Evolutionary conservation across 1,140 invertebrate species (phyloP).

Genomic region (Drosophila watanabei): DNA sequence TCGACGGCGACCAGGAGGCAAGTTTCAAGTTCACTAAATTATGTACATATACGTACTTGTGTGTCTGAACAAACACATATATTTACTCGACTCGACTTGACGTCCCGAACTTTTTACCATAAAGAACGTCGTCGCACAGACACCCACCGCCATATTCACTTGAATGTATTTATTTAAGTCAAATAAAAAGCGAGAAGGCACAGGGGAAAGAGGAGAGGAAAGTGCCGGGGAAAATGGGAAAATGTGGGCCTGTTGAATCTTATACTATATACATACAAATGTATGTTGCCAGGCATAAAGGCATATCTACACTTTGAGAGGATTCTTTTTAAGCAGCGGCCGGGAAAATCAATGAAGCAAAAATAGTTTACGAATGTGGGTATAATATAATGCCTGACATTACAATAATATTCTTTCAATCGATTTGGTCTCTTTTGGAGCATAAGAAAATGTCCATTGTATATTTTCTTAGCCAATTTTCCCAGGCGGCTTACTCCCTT

Average conservation of each 20-base stretch:
- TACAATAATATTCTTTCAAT: conserved; percentile 49
- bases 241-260: conserved; percentile 40
- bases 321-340: conserved; percentile 16
- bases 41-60: conserved; percentile 64
- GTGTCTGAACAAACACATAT: conserved; percentile 63
- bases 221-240: conserved; percentile 25
- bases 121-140: conserved; percentile 62
- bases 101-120: conserved; percentile 70
- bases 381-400: conserved; percentile 33
- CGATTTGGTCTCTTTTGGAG: conserved; percentile 25
- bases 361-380: conserved; percentile 33
- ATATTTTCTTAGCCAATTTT: neutral
- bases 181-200: conserved; percentile 52
- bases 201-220: conserved; percentile 11
- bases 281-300: neutral
- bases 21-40: conserved; percentile 83
- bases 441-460: conserved; percentile 9
- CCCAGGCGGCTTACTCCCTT: neutral
- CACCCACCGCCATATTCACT: conserved; percentile 36
- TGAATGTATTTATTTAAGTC: conserved; percentile 78
- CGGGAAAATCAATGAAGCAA: conserved; percentile 38
- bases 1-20: conserved; percentile 39
- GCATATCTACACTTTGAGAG: conserved; percentile 19
- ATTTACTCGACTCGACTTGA: conserved; percentile 66
- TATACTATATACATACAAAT: neutral